These are phyloP conservation scores for Okapia johnstoni DNA, from an alignment of 2,113 vertebrate species.

Conservation along the genomic window DNA sequence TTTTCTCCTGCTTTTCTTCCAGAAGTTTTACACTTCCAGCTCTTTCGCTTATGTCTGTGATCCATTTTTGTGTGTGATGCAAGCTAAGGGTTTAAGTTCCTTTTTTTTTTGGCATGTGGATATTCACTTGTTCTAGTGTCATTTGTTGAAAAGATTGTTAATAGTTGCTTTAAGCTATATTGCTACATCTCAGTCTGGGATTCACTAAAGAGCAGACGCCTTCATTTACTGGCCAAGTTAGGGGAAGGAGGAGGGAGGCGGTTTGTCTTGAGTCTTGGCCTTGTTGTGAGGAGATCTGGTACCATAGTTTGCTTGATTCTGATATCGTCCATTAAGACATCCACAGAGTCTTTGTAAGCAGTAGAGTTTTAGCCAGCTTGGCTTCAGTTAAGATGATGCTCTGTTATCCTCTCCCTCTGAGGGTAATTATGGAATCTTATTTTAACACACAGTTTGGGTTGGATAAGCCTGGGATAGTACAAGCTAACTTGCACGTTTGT, in stretches of 20 bases:
- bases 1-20: not conserved
- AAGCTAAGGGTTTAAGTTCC: not conserved
- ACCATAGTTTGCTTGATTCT: not conserved
- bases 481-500: not conserved
- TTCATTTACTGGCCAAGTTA: not conserved
- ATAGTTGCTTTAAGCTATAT: not conserved
- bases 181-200: not conserved
- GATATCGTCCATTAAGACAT: not conserved
- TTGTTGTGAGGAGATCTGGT: not conserved
- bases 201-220: not conserved
- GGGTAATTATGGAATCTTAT: conserved; percentile 23
- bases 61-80: not conserved
- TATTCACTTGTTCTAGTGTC: not conserved
- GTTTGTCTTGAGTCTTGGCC: not conserved
- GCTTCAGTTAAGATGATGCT: not conserved
- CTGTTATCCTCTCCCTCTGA: not conserved
- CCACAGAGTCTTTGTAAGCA: conserved; percentile 14
- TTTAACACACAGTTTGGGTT: conserved; percentile 17
- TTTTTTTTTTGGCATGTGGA: not conserved
- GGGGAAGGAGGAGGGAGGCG: not conserved
- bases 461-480: not conserved
- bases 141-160: not conserved
- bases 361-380: not conserved
- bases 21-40: not conserved
- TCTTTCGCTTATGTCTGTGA: not conserved